Evolutionary conservation across 2,797 vertebrate genomes (phyloP).

Genomic region (Microtus obscurus): DNA sequence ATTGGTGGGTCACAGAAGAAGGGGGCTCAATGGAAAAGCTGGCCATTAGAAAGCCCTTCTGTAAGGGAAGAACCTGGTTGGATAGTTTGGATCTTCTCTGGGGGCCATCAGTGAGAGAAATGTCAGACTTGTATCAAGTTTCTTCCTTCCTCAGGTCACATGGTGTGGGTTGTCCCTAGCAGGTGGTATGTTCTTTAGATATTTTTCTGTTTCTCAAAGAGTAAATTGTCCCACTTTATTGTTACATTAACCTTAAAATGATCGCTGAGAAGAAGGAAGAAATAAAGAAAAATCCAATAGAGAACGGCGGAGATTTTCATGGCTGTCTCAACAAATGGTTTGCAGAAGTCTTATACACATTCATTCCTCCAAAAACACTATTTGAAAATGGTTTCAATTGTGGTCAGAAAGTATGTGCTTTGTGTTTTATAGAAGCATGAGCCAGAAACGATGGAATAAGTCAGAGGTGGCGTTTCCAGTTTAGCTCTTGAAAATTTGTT

Average conservation of each 20-base stretch:
- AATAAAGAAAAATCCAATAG: not conserved
- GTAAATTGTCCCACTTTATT: not conserved
- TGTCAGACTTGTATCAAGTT: not conserved
- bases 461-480: conserved; percentile 54
- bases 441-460: conserved; percentile 57
- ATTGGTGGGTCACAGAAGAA: not conserved
- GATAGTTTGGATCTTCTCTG: not conserved
- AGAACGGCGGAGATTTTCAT: not conserved
- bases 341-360: not conserved
- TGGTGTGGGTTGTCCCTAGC: not conserved
- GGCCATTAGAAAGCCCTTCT: not conserved
- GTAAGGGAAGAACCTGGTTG: not conserved
- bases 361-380: conserved; percentile 13
- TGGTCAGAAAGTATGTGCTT: conserved; percentile 55
- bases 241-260: conserved; percentile 37
- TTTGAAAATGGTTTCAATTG: conserved; percentile 69
- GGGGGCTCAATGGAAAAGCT: not conserved
- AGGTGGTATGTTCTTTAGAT: not conserved
- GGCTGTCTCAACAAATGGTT: not conserved
- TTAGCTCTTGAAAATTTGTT: conserved; percentile 59
- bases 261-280: not conserved
- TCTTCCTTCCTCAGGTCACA: not conserved
- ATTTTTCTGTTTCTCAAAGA: conserved; percentile 31
- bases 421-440: conserved; percentile 45
- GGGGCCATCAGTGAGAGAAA: not conserved